These are phyloP conservation scores for Psittacula echo DNA, from an alignment of 2,797 vertebrate species.

Conservation along the genomic window DNA sequence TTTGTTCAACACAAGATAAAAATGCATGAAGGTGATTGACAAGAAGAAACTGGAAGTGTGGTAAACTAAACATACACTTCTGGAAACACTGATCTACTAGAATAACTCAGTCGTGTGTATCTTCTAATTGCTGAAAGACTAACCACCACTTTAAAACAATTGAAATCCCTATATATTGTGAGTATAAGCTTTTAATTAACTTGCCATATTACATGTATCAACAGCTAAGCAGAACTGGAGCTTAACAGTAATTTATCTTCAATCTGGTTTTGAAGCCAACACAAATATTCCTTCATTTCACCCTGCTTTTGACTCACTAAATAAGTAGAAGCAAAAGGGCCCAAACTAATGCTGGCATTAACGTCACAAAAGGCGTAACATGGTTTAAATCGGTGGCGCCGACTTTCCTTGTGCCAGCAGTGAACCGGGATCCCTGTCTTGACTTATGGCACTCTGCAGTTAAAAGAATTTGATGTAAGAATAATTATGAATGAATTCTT, in stretches of 20 bases:
- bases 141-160: conserved; percentile 53
- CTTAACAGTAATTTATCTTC: conserved; percentile 62
- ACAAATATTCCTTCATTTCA: conserved; percentile 62
- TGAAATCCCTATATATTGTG: conserved; percentile 59
- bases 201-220: conserved; percentile 56
- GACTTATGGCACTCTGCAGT: not conserved
- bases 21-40: conserved; percentile 1
- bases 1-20: conserved; percentile 12
- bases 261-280: conserved; percentile 53
- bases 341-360: not conserved
- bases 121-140: conserved; percentile 61
- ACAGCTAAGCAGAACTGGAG: conserved; percentile 47
- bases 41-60: not conserved
- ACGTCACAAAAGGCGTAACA: not conserved
- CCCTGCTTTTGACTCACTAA: conserved; percentile 34
- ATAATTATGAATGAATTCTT: not conserved
- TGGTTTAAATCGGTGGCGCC: not conserved
- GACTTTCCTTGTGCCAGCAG: not conserved
- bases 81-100: not conserved
- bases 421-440: not conserved
- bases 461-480: not conserved
- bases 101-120: conserved; percentile 4
- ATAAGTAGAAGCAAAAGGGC: not conserved
- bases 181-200: conserved; percentile 70
- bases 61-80: not conserved